Conservation (phyloP, 2,797 vertebrate species). For the Silurus lanzhouensis region DNA sequence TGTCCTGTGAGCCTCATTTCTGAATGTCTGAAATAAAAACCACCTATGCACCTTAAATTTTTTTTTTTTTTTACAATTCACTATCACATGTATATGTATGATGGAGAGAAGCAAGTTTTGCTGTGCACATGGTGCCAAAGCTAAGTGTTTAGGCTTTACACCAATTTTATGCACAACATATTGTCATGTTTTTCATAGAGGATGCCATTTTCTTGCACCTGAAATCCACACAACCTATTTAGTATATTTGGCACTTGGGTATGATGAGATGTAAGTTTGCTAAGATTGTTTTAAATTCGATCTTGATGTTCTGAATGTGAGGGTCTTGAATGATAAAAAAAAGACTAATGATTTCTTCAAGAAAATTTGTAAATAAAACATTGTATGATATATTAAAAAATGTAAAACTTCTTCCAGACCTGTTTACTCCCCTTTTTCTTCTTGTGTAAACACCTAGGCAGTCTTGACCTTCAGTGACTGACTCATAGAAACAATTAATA, state of each 20-base stretch:
- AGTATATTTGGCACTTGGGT: neutral
- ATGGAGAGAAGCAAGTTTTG: neutral
- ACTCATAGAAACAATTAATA: no score
- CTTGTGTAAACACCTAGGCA: neutral
- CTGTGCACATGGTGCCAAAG: neutral
- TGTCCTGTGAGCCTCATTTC: neutral
- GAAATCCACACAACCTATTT: neutral
- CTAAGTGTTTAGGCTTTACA: neutral
- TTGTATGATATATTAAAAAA: neutral
- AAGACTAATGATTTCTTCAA: neutral
- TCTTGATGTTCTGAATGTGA: neutral
- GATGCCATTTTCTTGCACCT: neutral
- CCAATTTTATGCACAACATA: neutral
- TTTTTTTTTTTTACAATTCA: neutral
- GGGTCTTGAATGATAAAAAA: neutral
- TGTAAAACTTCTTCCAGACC: neutral
- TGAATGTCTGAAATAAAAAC: neutral
- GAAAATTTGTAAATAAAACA: neutral
- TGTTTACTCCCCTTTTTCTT: neutral
- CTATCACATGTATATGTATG: neutral
- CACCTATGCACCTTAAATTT: neutral
- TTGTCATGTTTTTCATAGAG: neutral
- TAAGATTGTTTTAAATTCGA: neutral
- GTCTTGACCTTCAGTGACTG: neutral
- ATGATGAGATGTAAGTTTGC: neutral